phyloP scores from a whole-genome alignment of 2,113 vertebrate genomes.

The Taxidea taxus region DNA sequence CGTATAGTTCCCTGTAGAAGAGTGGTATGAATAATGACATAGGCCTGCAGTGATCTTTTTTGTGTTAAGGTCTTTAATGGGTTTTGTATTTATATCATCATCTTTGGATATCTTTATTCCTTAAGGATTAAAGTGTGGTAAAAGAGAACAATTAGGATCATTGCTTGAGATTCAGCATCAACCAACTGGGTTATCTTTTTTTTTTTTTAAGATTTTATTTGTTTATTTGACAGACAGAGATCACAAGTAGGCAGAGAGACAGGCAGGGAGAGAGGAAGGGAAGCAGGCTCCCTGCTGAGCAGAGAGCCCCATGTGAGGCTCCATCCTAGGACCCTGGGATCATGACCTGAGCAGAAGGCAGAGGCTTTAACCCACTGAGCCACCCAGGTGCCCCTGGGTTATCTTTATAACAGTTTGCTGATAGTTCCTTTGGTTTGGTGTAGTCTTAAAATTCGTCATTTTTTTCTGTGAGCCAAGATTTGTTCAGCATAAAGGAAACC shows the following conservation, averaged over 20 bases:
- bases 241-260: no score
- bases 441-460: neutral
- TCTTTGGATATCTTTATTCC: neutral
- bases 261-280: no score
- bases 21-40: neutral
- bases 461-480: constrained; percentile 35
- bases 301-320: no score
- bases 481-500: constrained; percentile 27
- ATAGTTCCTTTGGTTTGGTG: neutral
- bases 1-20: neutral
- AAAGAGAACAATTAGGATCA: neutral
- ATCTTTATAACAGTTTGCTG: constrained; percentile 6
- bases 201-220: no score
- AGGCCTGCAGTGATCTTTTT: neutral
- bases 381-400: no score
- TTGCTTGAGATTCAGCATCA: neutral
- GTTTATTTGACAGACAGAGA: no score
- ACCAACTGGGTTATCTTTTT: neutral
- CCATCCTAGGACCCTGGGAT: no score
- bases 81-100: constrained; percentile 1
- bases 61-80: neutral
- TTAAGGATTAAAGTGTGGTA: neutral
- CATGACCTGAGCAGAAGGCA: no score
- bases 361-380: no score
- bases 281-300: no score